Base-by-base conservation (phyloP, 2,888 invertebrate species). In the Phaonia tiefii region DNA sequence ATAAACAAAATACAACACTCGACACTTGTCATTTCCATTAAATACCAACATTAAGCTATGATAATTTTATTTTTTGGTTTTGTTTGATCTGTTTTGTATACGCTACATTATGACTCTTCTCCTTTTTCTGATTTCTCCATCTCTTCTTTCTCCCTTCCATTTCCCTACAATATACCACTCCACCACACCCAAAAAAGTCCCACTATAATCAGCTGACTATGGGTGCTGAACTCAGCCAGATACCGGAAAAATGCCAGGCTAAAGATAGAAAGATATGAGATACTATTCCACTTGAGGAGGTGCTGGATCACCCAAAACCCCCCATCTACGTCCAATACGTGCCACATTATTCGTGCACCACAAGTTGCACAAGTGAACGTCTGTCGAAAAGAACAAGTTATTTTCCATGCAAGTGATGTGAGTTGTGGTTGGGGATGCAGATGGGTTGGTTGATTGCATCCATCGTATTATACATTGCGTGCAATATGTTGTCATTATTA, bases 401-500 rank as follows among this genome's bases (percentile, higher is more conserved):
- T 60, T 60, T 60, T 60, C 60, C 60, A 60, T 37, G 58, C 51
- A 31, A 58, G 37, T 60, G 54, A 54, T 54, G 20, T 54, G 25
- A 13, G 25, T 31, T 54, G 54, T 25, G 54, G 54, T 54, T 54
- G 25, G 22, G 2, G 4, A 25, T 54, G 4, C 8, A 8, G 31
- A 31, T 31, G 31, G 8, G 4, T 31, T n/a, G n/a, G 20, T 49
- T 49, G 26, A 31, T 60, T 37, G 20, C 60, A 60, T 60, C 37
- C 37, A 39, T 11, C 11, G 39, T 20, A 31, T 63, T 63, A 60
- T 25, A 26, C 26, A 75, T 80, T 80, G 80, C 80, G 76, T 80
- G 74, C 77, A 76, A 74, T 76, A 74, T 77, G 76, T 71, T 74
- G 74, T 74, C 70, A 71, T 77, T 74, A 80, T 80, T 73, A 63